Conservation (phyloP, 2,888 invertebrate species). For the Ophion ellenae region DNA sequence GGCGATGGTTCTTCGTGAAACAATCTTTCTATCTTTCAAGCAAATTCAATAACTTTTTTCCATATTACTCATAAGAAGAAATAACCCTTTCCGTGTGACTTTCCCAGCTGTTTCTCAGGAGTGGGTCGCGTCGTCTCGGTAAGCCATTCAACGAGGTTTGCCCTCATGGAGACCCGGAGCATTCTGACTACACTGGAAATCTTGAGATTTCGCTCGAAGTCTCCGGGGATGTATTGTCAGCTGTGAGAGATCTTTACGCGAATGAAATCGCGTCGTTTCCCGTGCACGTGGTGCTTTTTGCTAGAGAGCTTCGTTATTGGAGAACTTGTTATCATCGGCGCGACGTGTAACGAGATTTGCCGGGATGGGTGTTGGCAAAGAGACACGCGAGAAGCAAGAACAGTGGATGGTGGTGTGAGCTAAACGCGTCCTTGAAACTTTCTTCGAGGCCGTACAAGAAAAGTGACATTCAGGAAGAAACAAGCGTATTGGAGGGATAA, state of each 20-base stretch:
- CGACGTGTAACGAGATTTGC: slow-evolving; percentile 16
- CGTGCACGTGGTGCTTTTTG: slow-evolving; percentile 30
- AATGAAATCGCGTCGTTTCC: slow-evolving; percentile 45
- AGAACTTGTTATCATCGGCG: slow-evolving; percentile 47
- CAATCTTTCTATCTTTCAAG: background rate
- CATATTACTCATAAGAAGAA: background rate
- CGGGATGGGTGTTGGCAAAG: background rate
- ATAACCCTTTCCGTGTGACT: background rate
- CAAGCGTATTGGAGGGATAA: background rate
- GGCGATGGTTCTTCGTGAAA: background rate
- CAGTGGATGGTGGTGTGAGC: background rate
- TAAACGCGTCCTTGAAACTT: background rate
- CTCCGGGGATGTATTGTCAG: background rate
- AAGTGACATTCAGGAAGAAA: background rate
- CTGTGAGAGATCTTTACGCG: slow-evolving; percentile 1
- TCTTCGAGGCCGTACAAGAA: background rate
- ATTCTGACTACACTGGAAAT: background rate
- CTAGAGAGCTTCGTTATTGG: slow-evolving; percentile 53
- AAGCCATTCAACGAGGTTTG: background rate
- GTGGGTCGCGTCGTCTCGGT: background rate
- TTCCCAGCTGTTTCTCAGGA: background rate
- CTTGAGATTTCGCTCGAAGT: background rate
- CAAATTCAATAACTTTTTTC: background rate
- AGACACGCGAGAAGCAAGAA: background rate
- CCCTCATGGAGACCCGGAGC: background rate